Evolutionary conservation across 2,113 vertebrate species (phyloP).

Genomic region (Indicator maculatus): DNA sequence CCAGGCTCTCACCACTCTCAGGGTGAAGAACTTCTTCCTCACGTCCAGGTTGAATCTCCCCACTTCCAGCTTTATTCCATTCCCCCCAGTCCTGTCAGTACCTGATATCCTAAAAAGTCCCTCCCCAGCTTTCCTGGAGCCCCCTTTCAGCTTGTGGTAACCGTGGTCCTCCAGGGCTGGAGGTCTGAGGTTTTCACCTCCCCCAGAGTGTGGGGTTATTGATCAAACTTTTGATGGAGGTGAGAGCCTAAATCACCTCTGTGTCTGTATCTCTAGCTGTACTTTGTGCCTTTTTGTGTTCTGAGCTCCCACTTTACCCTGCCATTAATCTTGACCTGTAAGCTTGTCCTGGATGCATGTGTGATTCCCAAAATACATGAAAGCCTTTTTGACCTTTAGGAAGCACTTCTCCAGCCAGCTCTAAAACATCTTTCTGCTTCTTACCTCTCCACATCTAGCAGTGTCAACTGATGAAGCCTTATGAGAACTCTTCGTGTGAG

Average conservation of each 20-base stretch:
- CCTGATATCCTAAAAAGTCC: too few species aligned
- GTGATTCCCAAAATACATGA: neutral
- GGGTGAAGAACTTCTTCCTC: too few species aligned
- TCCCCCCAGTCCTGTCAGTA: too few species aligned
- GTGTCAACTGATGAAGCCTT: neutral
- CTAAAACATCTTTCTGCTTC: neutral
- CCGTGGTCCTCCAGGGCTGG: neutral
- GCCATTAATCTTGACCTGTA: neutral
- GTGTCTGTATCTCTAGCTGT: too few species aligned
- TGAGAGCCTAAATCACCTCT: neutral
- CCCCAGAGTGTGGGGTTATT: neutral
- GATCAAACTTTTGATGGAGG: neutral
- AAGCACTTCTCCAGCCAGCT: neutral
- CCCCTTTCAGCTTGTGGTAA: too few species aligned
- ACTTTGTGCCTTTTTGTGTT: neutral
- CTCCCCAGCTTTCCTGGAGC: too few species aligned
- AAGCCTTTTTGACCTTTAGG: neutral
- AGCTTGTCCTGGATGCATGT: rapidly evolving
- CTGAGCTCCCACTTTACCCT: neutral
- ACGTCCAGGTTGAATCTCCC: too few species aligned
- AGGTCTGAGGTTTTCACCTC: neutral
- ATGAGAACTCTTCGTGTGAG: neutral
- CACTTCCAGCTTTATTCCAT: too few species aligned
- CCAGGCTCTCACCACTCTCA: too few species aligned
- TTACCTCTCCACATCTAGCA: neutral